Conservation (phyloP, 2,113 vertebrate genomes). For the Stomatorhinus ivindoensis region DNA sequence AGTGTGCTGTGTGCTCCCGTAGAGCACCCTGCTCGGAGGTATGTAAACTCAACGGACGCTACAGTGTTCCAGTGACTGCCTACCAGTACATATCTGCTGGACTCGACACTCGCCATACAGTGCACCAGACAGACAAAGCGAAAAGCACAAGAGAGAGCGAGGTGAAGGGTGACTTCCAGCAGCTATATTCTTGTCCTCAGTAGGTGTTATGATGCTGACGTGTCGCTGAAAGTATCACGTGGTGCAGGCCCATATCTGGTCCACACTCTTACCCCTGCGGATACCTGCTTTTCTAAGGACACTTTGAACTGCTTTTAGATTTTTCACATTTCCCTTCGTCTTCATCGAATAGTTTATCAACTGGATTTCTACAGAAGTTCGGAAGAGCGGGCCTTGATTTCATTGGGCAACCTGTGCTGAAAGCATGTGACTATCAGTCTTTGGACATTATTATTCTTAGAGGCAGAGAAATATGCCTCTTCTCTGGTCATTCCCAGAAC, state of each 20-base stretch:
- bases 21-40: background rate
- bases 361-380: background rate
- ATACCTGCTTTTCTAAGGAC: background rate
- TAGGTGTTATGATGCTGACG: background rate
- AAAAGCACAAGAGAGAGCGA: too few relatives aligned
- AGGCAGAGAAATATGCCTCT: background rate
- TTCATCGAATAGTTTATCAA: background rate
- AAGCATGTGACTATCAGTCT: background rate
- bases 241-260: too few relatives aligned
- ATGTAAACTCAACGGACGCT: background rate
- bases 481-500: background rate
- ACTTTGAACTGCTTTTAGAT: background rate
- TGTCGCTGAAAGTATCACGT: background rate
- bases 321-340: background rate
- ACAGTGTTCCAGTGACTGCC: background rate
- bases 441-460: background rate
- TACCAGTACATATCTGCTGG: background rate
- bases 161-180: constrained; percentile 25
- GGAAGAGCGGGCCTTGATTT: background rate
- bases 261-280: background rate
- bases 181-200: background rate
- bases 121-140: background rate
- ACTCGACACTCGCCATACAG: background rate
- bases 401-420: background rate
- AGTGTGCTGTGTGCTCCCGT: background rate